Percentiles rank a stretch among this genome's conserved stretches.
phyloP scores from a whole-genome alignment of 2,113 vertebrate genomes.

The Symphodus melops region DNA sequence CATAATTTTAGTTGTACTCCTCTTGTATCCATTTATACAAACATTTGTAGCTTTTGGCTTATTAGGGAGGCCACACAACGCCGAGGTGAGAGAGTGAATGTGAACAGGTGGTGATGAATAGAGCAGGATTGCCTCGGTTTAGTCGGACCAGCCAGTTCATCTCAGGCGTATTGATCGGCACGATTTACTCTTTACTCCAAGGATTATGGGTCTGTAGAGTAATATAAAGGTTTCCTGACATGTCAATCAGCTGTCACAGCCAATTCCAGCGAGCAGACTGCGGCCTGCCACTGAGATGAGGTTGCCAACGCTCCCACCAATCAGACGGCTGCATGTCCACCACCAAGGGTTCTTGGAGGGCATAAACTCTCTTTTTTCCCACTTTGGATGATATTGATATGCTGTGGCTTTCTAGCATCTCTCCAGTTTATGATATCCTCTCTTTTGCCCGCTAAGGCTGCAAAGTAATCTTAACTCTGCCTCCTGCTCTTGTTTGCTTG shows the following conservation, averaged over 20 bases:
- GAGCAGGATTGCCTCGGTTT: constrained; percentile 55
- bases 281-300: constrained; percentile 67
- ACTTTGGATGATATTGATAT: constrained; percentile 46
- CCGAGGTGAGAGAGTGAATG: constrained; percentile 64
- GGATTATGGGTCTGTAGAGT: constrained; percentile 80
- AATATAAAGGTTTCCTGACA: constrained; percentile 83
- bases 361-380: constrained; percentile 12
- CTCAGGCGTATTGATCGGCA: constrained; percentile 77
- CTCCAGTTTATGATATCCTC: constrained; percentile 32
- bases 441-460: background rate
- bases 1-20: too few relatives aligned
- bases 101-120: constrained; percentile 70
- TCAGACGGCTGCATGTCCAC: constrained; percentile 55
- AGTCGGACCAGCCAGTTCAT: constrained; percentile 71
- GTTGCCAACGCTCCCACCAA: constrained; percentile 54
- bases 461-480: constrained; percentile 12
- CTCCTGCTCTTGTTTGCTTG: constrained; percentile 32
- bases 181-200: constrained; percentile 79
- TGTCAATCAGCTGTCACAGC: constrained; percentile 81
- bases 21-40: too few relatives aligned
- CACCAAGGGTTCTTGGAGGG: constrained; percentile 56
- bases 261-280: constrained; percentile 74
- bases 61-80: constrained; percentile 45
- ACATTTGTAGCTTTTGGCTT: too few relatives aligned
- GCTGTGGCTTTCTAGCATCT: constrained; percentile 26